Conservation (phyloP, 2,113 vertebrate species). For the Brienomyrus longianalis region DNA sequence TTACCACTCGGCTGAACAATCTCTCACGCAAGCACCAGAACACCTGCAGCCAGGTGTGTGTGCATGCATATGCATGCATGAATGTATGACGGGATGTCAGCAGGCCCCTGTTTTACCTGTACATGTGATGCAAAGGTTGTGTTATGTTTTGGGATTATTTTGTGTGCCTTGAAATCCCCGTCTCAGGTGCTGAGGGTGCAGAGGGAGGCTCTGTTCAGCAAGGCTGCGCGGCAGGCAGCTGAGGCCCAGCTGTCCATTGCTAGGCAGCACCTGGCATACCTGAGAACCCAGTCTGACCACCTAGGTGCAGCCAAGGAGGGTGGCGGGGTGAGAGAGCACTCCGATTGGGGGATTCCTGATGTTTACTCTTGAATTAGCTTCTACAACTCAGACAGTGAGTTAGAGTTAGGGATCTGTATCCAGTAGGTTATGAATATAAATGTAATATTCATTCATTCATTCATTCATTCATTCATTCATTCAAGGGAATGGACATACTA, state of each 20-base stretch:
- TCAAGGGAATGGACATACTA: neutral
- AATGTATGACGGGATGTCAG: neutral
- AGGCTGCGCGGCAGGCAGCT: constrained; percentile 77
- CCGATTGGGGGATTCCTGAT: neutral
- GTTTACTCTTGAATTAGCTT: too few relatives aligned
- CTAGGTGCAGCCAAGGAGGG: constrained; percentile 76
- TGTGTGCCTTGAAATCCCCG: neutral
- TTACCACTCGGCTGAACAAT: neutral
- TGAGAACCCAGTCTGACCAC: constrained; percentile 59
- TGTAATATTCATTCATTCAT: neutral
- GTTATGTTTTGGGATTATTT: neutral
- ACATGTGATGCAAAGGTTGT: neutral
- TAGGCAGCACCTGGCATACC: constrained; percentile 71
- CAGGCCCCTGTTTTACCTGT: neutral
- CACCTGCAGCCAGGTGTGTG: neutral
- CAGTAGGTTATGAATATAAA: neutral
- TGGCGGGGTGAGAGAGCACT: constrained; percentile 66
- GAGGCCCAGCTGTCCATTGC: constrained; percentile 69
- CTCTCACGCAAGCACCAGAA: neutral
- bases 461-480: neutral
- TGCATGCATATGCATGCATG: neutral
- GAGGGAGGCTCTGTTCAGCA: constrained; percentile 86
- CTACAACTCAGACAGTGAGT: neutral
- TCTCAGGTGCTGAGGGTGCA: constrained; percentile 82
- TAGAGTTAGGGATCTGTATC: neutral